Evolutionary conservation across 2,797 vertebrate species (phyloP).

Genomic region (Neopelma chrysocephalum): DNA sequence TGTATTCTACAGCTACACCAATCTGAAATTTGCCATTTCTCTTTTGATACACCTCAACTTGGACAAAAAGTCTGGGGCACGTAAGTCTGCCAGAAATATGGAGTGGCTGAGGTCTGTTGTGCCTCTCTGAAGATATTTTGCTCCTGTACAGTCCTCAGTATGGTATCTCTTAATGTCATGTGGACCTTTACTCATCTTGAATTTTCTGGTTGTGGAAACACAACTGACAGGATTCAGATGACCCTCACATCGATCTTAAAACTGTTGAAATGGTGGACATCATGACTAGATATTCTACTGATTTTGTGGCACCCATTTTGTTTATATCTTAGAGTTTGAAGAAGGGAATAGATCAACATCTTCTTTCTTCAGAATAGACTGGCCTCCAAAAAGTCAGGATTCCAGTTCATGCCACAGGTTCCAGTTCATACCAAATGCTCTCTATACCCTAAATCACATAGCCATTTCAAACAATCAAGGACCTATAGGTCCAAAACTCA

Average conservation of each 20-base stretch:
- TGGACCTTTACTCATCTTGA: not conserved
- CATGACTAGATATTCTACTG: not conserved
- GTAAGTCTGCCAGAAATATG: not conserved
- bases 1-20: not conserved
- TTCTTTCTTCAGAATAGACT: not conserved
- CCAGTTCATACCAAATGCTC: not conserved
- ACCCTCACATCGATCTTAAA: not conserved
- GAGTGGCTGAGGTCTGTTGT: not conserved
- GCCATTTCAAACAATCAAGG: not conserved
- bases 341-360: not conserved
- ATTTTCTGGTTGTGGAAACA: not conserved
- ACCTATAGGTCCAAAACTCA: not conserved
- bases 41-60: not conserved
- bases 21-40: not conserved
- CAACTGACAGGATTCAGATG: not conserved
- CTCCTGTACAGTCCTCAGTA: not conserved
- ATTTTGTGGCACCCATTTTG: not conserved
- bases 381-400: not conserved
- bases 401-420: not conserved
- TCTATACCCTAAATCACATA: not conserved
- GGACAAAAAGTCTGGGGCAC: not conserved
- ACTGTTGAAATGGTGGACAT: not conserved
- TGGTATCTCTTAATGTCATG: not conserved
- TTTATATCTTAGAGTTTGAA: not conserved
- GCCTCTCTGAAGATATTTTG: not conserved